Conservation (phyloP, 2,888 invertebrate species). For the Sericinus montela region DNA sequence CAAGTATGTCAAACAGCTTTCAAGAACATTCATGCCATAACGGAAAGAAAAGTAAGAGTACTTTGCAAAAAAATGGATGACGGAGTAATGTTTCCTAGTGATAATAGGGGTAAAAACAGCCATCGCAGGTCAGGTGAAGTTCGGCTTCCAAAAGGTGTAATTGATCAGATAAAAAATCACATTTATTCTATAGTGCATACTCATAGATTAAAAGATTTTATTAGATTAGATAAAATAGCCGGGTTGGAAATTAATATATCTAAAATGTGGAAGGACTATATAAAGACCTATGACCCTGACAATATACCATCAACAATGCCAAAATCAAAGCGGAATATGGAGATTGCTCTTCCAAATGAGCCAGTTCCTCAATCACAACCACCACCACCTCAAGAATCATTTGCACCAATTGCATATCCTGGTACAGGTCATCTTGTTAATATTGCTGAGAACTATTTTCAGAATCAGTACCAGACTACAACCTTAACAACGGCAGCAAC, state of each 20-base stretch:
- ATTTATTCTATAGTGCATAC: conserved; percentile 76
- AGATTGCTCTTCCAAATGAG: conserved; percentile 43
- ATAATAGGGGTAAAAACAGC: conserved; percentile 76
- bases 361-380: conserved; percentile 34
- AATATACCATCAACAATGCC: conserved; percentile 71
- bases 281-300: conserved; percentile 75
- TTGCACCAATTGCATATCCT: conserved; percentile 59
- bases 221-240: conserved; percentile 74
- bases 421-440: conserved; percentile 71
- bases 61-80: conserved; percentile 80
- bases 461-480: conserved; percentile 67
- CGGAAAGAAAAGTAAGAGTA: conserved; percentile 77
- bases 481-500: conserved; percentile 49
- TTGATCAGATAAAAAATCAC: conserved; percentile 76
- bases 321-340: conserved; percentile 64
- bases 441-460: conserved; percentile 73
- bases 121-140: conserved; percentile 73
- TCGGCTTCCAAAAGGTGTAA: conserved; percentile 65
- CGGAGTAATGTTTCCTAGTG: conserved; percentile 78
- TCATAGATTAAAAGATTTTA: conserved; percentile 72
- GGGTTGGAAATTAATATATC: conserved; percentile 78
- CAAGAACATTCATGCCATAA: conserved; percentile 79
- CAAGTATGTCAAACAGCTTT: conserved; percentile 80
- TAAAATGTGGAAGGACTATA: conserved; percentile 80
- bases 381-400: conserved; percentile 48